Conservation (phyloP, 2,797 vertebrate genomes). For the Saxicola maurus region DNA sequence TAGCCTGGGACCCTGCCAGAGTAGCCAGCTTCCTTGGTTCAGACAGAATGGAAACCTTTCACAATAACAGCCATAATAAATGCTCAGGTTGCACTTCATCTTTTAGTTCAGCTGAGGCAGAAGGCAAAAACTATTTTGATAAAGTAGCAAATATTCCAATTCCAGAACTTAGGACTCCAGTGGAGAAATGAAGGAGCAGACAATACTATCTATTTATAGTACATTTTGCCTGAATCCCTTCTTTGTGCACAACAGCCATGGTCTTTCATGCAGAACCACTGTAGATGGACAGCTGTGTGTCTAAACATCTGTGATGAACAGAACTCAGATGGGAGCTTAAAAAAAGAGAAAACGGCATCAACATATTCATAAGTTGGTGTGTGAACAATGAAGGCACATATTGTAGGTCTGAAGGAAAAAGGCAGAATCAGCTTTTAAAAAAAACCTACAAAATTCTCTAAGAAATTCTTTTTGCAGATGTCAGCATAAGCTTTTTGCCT, state of each 20-base stretch:
- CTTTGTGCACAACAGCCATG: constrained; percentile 64
- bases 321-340: constrained; percentile 71
- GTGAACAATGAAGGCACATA: constrained; percentile 72
- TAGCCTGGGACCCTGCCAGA: background rate
- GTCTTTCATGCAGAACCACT: constrained; percentile 71
- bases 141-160: constrained; percentile 64
- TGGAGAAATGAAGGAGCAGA: constrained; percentile 64
- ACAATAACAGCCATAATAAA: constrained; percentile 26
- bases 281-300: constrained; percentile 73
- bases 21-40: background rate
- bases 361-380: constrained; percentile 69
- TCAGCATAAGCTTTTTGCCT: constrained; percentile 63
- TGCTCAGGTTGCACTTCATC: constrained; percentile 41
- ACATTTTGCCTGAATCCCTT: constrained; percentile 64
- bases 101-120: constrained; percentile 20
- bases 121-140: constrained; percentile 54
- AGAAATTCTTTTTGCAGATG: constrained; percentile 65
- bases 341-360: constrained; percentile 70
- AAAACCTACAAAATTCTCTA: constrained; percentile 26
- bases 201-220: constrained; percentile 62
- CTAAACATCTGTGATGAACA: constrained; percentile 72
- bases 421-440: constrained; percentile 66
- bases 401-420: constrained; percentile 71
- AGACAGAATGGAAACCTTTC: constrained; percentile 1
- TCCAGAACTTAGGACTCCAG: constrained; percentile 56